Percentiles rank a stretch among this genome's conserved stretches.
phyloP scores from a whole-genome alignment of 2,113 vertebrate genomes.

The Prochilodus magdalenae region DNA sequence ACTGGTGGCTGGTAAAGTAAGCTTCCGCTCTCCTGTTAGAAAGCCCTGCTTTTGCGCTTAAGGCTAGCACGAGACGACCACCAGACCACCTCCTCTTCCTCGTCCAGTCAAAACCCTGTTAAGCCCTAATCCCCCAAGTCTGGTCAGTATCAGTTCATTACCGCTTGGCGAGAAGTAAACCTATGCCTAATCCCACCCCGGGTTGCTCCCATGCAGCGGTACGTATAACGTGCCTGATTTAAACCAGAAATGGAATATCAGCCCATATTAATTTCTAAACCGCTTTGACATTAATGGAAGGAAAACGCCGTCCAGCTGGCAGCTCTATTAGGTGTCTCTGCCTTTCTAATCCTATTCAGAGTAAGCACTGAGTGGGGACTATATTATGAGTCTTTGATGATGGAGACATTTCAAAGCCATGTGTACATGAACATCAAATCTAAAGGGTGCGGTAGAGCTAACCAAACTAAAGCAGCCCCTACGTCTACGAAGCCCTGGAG shows the following conservation, averaged over 20 bases:
- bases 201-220: background rate
- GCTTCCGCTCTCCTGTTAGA: slow-evolving; percentile 18
- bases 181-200: slow-evolving; percentile 11
- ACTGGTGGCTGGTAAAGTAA: slow-evolving; percentile 20
- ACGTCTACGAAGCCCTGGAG: slow-evolving; percentile 61
- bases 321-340: slow-evolving; percentile 63
- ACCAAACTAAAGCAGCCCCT: slow-evolving; percentile 62
- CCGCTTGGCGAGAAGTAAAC: background rate
- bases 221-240: slow-evolving; percentile 51
- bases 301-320: slow-evolving; percentile 68
- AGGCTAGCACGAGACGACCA: background rate
- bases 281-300: slow-evolving; percentile 65
- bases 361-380: slow-evolving; percentile 47
- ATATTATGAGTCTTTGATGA: slow-evolving; percentile 35
- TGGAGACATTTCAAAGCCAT: slow-evolving; percentile 56
- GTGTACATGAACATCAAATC: slow-evolving; percentile 58
- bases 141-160: slow-evolving; percentile 44
- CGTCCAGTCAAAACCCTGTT: slow-evolving; percentile 27
- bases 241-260: slow-evolving; percentile 65
- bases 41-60: slow-evolving; percentile 44
- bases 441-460: slow-evolving; percentile 48
- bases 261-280: slow-evolving; percentile 50
- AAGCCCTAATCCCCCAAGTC: slow-evolving; percentile 20
- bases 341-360: slow-evolving; percentile 60
- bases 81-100: slow-evolving; percentile 28